These are phyloP conservation scores for Rhodophaea formosa DNA, from an alignment of 2,888 invertebrate genomes.

Conservation along the genomic window DNA sequence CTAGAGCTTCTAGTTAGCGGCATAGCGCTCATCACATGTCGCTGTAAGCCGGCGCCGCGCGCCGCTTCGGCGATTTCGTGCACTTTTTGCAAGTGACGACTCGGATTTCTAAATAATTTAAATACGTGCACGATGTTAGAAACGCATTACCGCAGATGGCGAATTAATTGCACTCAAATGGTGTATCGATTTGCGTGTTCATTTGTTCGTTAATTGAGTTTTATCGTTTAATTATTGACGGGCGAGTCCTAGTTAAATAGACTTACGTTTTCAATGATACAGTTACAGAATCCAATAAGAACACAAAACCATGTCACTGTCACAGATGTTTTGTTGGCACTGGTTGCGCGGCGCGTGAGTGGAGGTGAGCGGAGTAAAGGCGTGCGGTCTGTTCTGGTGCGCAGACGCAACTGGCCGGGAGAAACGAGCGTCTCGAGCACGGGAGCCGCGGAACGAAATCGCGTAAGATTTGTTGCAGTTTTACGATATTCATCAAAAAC, in stretches of 20 bases:
- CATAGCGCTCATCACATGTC: conserved; percentile 38
- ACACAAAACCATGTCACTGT: conserved; percentile 78
- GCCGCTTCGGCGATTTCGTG: conserved; percentile 72
- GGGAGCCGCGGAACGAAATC: conserved; percentile 44
- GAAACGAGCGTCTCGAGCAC: conserved; percentile 45
- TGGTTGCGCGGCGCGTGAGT: conserved; percentile 45
- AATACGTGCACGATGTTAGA: conserved; percentile 71
- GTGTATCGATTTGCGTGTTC: conserved; percentile 53
- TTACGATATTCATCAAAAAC: conserved; percentile 41
- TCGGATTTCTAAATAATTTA: conserved; percentile 79
- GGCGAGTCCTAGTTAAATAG: not conserved
- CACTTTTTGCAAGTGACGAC: conserved; percentile 73
- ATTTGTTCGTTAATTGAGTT: conserved; percentile 32
- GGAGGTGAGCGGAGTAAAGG: conserved; percentile 33
- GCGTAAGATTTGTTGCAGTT: conserved; percentile 49
- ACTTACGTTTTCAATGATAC: conserved; percentile 51
- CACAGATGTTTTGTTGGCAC: conserved; percentile 59
- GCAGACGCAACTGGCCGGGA: conserved; percentile 55
- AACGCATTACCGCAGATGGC: conserved; percentile 52
- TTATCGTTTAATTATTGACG: conserved; percentile 19
- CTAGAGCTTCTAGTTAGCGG: conserved; percentile 34
- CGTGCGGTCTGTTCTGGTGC: conserved; percentile 48
- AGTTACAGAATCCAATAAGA: conserved; percentile 67
- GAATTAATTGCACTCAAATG: conserved; percentile 65
- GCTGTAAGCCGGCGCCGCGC: conserved; percentile 42